Base-by-base conservation (phyloP, 2,797 vertebrate species). In the Perodicticus potto region DNA sequence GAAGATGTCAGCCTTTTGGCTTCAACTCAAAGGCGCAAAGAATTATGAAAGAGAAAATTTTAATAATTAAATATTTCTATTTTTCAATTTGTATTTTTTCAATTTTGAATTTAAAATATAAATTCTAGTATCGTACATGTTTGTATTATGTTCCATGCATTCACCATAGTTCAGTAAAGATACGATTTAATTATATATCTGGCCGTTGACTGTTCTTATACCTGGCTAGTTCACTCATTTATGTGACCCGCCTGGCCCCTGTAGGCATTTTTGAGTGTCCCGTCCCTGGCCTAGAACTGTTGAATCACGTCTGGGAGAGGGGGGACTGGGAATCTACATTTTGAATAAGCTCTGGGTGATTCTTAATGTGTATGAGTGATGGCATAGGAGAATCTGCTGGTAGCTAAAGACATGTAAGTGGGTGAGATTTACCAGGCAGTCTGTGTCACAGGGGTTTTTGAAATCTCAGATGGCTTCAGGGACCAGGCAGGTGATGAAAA, bases 71-170 rank as follows among this genome's bases (percentile, higher is more conserved):
- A 97, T 97, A 96, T 78, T 95, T 97, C 97, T 97, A 97, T 97
- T 97, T 97, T 97, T 97, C 95, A 97, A 97, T 96, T 96, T 97
- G 97, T 97, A 97, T 97, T 97, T 97, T 97, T 97, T 96, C 97
- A 97, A 96, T 83, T 95, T 96, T 91, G 97, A 92, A 95, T 95
- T 95, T 96, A 91, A 93, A 96, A 83, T 92, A 96, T 93, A 85
- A 96, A 78, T 65, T 78, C 86, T 87, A 94, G 91, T 93, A 81
- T 81, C 94, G 37, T 72, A 72, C 94, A 3, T 97, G 97, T 96
- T 96, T 97, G 96, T 97, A 94, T 95, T 95, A 20, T 97, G 89
- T 97, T 95, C 95, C 96, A 43, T 97, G 97, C 96, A 10, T 95
- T 96, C 97, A 96, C 96, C 96, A 4, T 88, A 96, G 94, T 95